Base-by-base conservation (phyloP, 2,888 invertebrate genomes). In the Drosophila acutilabella region DNA sequence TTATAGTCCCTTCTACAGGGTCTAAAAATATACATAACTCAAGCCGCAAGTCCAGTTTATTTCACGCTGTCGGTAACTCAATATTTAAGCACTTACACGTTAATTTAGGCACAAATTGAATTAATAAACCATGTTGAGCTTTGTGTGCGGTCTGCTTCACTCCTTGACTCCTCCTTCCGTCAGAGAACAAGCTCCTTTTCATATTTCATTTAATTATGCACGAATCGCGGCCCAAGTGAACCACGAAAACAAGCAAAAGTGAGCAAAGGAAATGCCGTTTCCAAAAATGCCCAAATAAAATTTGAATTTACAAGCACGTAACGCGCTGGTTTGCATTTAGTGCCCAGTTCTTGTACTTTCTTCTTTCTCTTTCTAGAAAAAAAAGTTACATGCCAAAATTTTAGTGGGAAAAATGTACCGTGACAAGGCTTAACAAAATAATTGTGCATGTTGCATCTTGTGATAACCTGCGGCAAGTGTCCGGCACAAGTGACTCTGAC, bases 21-120 rank as follows among this genome's bases (percentile, higher is more conserved):
- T 18, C 18, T 18, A 18, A 18, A 18, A 18, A 18, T 18, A 18
- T 18, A 18, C 18, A 18, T 18, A 18, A 18, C 18, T 23, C 23
- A 16, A 8, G 13, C 61, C 42, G 38, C 40, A 57, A 42, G 54
- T 50, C 40, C 38, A 38, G 54, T 45, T 73, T 42, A 53, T 73
- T 64, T 73, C 66, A 18, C 52, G 61, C 42, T 70, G 68, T 64
- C 64, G 74, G 89, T 89, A 91, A 91, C 89, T 90, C 87, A 89
- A 90, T 90, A 90, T 79, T 76, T 90, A 88, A 90, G 89, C 89
- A 90, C 89, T 91, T 91, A 90, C 87, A 91, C 90, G 91, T 92
- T 92, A 92, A 92, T 92, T 92, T 92, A 92, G 90, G 90, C 92
- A 91, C 92, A 92, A 92, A 92, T 92, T 92, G 92, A 92, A 92